Conservation (phyloP, 2,113 vertebrate species). For the Isurus oxyrinchus region DNA sequence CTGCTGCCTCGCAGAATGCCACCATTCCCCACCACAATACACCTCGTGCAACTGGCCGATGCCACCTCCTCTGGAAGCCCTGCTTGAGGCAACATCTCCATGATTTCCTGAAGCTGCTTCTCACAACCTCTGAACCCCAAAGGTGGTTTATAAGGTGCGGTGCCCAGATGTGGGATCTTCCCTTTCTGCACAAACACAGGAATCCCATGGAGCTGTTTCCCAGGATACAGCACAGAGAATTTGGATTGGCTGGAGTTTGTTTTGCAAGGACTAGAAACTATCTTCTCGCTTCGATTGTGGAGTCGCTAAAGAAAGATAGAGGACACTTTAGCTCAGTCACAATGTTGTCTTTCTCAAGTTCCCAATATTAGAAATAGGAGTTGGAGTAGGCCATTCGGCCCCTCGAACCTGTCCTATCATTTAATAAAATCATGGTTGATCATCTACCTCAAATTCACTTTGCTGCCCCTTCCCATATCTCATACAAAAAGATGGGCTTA, state of each 20-base stretch:
- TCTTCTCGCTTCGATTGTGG: constrained; percentile 51
- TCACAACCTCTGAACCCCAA: constrained; percentile 59
- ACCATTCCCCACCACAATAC: constrained; percentile 64
- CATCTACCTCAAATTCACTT: not conserved
- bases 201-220: constrained; percentile 49
- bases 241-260: constrained; percentile 47
- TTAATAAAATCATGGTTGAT: not conserved
- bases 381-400: not conserved
- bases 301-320: constrained; percentile 45
- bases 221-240: constrained; percentile 46
- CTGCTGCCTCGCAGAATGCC: constrained; percentile 59
- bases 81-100: constrained; percentile 52
- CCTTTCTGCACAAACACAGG: constrained; percentile 54
- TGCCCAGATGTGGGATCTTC: constrained; percentile 36
- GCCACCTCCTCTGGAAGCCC: constrained; percentile 46
- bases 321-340: not conserved
- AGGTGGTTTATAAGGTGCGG: constrained; percentile 47
- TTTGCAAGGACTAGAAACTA: constrained; percentile 52
- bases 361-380: not conserved
- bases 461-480: not conserved
- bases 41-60: constrained; percentile 51
- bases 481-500: not conserved
- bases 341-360: not conserved
- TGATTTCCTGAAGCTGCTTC: constrained; percentile 45
- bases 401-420: not conserved